phyloP scores from a whole-genome alignment of 2,113 vertebrate genomes.

The Toxostoma redivivum region DNA sequence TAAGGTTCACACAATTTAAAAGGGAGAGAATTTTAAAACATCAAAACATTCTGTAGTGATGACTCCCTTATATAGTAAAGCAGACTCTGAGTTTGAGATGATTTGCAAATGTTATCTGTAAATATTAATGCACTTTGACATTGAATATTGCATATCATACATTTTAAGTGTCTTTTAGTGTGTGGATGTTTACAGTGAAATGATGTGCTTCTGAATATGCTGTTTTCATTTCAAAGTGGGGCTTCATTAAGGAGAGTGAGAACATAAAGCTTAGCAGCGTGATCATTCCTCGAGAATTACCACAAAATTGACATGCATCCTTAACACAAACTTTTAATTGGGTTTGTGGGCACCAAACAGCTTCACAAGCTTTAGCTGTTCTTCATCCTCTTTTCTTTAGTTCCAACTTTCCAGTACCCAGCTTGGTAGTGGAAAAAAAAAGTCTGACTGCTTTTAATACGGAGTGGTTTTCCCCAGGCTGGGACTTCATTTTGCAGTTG shows the following conservation, averaged over 20 bases:
- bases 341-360: not conserved
- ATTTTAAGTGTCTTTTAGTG: slow-evolving; percentile 4
- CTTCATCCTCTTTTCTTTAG: not conserved
- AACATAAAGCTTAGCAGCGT: not conserved
- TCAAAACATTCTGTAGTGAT: not conserved
- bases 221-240: not conserved
- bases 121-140: slow-evolving; percentile 53
- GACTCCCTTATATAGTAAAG: not conserved
- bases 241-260: not conserved
- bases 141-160: not conserved
- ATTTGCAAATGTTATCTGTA: slow-evolving; percentile 26
- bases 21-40: not conserved
- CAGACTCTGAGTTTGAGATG: not conserved
- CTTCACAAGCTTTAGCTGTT: not conserved
- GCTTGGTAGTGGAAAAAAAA: too few relatives aligned
- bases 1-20: not conserved
- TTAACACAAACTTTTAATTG: not conserved
- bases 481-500: not conserved
- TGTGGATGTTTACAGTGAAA: not conserved
- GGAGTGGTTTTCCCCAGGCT: not conserved
- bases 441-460: not conserved
- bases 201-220: not conserved
- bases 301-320: not conserved
- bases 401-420: not conserved
- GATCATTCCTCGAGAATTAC: not conserved